Evolutionary conservation across 2,888 invertebrate genomes (phyloP).

Genomic region (Ephialtes manifestator): DNA sequence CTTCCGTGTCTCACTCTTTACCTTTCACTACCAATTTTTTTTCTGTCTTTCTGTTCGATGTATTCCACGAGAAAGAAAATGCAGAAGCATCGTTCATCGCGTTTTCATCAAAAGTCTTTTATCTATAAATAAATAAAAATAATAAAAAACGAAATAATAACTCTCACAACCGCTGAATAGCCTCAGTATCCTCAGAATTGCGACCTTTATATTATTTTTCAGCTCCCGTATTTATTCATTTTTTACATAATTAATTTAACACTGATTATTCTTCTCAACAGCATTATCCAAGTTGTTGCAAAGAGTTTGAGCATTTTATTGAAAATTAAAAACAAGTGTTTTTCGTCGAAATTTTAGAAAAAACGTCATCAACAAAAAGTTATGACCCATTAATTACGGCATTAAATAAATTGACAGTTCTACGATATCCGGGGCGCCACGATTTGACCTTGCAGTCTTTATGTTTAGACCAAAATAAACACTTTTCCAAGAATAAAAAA

Average conservation of each 20-base stretch:
- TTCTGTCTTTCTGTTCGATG: not conserved
- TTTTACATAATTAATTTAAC: no score
- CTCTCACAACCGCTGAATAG: not conserved
- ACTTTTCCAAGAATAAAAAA: no score
- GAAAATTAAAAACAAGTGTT: not conserved
- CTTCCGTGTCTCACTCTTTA: slow-evolving; percentile 16
- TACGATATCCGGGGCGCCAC: no score
- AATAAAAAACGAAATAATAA: not conserved
- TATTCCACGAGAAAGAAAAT: not conserved
- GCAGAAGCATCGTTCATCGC: not conserved
- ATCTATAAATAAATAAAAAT: not conserved
- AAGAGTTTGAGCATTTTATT: not conserved
- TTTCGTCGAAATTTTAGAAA: no score
- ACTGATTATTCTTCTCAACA: not conserved
- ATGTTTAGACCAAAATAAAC: no score
- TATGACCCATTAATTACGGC: no score
- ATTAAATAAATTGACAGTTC: no score
- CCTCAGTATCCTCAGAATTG: not conserved
- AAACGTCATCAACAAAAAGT: no score
- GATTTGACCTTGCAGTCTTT: no score
- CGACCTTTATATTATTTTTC: no score
- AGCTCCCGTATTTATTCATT: no score
- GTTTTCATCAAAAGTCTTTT: slow-evolving; percentile 6
- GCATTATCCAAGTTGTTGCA: not conserved
- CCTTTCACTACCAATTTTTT: slow-evolving; percentile 9